Percentiles rank a stretch among this genome's conserved stretches.
These are phyloP conservation scores for Pentamera pediparva DNA, from an alignment of 53 echinoderm and acorn worm genomes.

Conservation along the genomic window DNA sequence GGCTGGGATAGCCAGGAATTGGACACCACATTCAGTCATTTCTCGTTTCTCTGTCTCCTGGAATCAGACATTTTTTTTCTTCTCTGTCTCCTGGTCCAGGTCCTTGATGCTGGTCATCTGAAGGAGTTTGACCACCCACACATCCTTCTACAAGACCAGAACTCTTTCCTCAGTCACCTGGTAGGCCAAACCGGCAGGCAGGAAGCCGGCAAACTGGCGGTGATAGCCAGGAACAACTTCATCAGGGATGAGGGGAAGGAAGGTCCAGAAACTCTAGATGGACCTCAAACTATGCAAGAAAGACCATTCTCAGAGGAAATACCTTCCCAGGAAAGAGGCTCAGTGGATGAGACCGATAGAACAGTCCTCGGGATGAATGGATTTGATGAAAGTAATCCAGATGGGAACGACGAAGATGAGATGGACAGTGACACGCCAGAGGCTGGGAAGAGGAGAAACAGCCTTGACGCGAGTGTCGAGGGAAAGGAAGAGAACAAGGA, in stretches of 20 bases:
- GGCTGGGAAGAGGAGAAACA: no score
- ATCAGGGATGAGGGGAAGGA: conserved; percentile 14
- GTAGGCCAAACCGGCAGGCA: conserved; percentile 70
- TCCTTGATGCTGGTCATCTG: conserved; percentile 79
- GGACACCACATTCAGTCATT: neutral
- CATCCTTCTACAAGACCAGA: conserved; percentile 55
- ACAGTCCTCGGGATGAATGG: no score
- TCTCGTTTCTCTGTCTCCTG: neutral
- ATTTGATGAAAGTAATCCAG: no score
- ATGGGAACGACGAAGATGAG: no score
- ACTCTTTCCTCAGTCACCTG: conserved; percentile 57
- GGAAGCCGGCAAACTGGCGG: conserved; percentile 51
- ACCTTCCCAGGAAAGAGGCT: no score
- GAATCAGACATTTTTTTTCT: neutral
- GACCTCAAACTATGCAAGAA: no score
- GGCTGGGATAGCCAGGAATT: conserved; percentile 35
- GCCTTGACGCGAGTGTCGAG: no score
- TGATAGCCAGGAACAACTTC: conserved; percentile 51
- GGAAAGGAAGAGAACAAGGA: no score
- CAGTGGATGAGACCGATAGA: no score
- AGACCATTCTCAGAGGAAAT: no score
- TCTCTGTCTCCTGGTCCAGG: conserved; percentile 36
- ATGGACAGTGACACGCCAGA: no score
- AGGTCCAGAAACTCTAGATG: no score
- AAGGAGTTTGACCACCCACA: conserved; percentile 78